phyloP scores from a whole-genome alignment of 2,888 invertebrate species.

The Scaptomyza flava region DNA sequence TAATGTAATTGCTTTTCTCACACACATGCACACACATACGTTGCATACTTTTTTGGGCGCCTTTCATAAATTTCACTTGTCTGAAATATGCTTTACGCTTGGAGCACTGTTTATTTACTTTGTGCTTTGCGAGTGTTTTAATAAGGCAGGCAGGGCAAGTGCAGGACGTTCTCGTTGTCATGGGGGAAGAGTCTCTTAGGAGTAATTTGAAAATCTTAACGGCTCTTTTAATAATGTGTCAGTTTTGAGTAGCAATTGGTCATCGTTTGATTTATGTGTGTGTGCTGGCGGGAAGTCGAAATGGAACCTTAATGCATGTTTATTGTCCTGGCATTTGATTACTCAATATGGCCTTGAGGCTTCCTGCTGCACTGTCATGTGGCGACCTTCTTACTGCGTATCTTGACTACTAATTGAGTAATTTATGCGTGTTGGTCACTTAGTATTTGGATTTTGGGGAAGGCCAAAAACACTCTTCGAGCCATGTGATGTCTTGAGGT shows the following conservation, averaged over 20 bases:
- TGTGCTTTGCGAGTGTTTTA: conserved; percentile 9
- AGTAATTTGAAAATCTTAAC: conserved; percentile 60
- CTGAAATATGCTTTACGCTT: conserved; percentile 42
- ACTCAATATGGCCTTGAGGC: conserved; percentile 59
- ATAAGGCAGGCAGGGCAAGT: background rate
- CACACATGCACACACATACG: background rate
- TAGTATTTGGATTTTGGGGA: conserved; percentile 12
- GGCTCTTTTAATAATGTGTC: conserved; percentile 53
- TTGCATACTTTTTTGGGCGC: conserved; percentile 30
- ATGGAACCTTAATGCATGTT: conserved; percentile 18
- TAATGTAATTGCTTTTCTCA: conserved; percentile 9
- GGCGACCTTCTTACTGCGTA: conserved; percentile 23
- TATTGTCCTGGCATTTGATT: conserved; percentile 71
- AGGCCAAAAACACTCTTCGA: conserved; percentile 50
- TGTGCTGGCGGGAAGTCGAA: background rate
- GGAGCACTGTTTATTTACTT: conserved; percentile 29
- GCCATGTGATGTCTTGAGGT: conserved; percentile 13
- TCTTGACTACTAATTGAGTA: conserved; percentile 76
- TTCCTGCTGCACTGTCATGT: conserved; percentile 44
- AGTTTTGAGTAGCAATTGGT: conserved; percentile 35
- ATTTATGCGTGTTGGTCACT: conserved; percentile 73
- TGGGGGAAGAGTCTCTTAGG: conserved; percentile 12
- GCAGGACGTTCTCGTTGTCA: background rate
- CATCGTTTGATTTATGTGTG: conserved; percentile 41
- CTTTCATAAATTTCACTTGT: conserved; percentile 25